Conservation (phyloP, 2,888 invertebrate species). For the Melanostoma scalare region DNA sequence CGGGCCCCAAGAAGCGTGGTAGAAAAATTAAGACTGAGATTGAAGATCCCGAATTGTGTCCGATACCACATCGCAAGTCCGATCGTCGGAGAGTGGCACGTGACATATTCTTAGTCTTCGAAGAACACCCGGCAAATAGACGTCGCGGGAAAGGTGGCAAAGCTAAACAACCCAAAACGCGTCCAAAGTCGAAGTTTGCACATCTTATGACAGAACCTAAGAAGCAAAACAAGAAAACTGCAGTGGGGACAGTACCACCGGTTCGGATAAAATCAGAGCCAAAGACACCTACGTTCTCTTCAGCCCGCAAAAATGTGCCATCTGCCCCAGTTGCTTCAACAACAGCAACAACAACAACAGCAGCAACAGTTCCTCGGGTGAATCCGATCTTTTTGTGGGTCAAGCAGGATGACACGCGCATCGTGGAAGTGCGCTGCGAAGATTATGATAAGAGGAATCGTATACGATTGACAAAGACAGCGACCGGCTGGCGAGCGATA, state of each 20-base stretch:
- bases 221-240: conserved; percentile 75
- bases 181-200: conserved; percentile 78
- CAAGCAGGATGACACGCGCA: conserved; percentile 89
- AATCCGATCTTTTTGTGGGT: conserved; percentile 94
- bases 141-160: conserved; percentile 75
- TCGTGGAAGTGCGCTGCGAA: conserved; percentile 92
- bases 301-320: conserved; percentile 10
- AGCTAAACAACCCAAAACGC: conserved; percentile 76
- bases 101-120: conserved; percentile 81
- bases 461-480: conserved; percentile 91
- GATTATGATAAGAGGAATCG: conserved; percentile 94
- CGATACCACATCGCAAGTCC: conserved; percentile 78
- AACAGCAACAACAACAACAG: conserved; percentile 14
- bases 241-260: conserved; percentile 39
- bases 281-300: conserved; percentile 27
- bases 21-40: conserved; percentile 72
- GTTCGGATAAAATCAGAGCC: conserved; percentile 68
- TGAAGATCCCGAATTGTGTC: conserved; percentile 70
- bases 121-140: conserved; percentile 78
- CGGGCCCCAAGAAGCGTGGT: conserved; percentile 53
- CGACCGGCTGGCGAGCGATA: conserved; percentile 91
- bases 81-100: conserved; percentile 81
- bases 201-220: conserved; percentile 77
- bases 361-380: conserved; percentile 83
- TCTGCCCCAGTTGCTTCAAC: neutral